Base-by-base conservation (phyloP, 2,113 vertebrate species). In the Crotalus horridus region DNA sequence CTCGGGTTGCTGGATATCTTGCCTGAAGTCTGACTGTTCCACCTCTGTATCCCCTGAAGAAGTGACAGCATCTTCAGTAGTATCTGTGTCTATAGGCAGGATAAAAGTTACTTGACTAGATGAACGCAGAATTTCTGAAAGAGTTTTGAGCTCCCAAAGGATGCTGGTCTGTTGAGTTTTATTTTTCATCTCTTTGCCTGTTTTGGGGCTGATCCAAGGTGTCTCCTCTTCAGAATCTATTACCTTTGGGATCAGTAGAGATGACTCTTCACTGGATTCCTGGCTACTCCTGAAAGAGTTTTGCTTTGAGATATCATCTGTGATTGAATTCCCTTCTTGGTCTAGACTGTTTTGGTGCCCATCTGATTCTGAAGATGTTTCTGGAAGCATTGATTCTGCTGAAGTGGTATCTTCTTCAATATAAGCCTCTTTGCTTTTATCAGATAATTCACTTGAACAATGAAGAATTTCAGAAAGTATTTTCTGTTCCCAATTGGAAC, bases 101-200 rank as follows among this genome's bases (percentile, higher is more conserved):
- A 21, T n/a, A 12, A 87, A 24, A 2, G 89, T 54, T 1, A 64
- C 89, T 54, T 90, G 81, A 15, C 56, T 89, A 1, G 81, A 64
- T 0, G 81, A 53, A 3, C 29, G 33, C 74, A 93, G 56, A 26
- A 90, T 54, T 20, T 93, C 92, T 0, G 89, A 87, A n/a, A 93
- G 92, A 1, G 56, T 64, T 54, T 87, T 87, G 7, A 64, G 46
- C 39, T 93, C 89, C 92, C 92, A 93, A 12, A 93, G 13, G 8
- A 90, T 1, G 29, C 92, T 93, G 4, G 92, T 93, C 43, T 93
- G 92, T 21, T 93, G 92, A n/a, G 56, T 2, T 85, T 87, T 90
- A 9, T 89, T 64, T 54, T 86, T 90, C 89, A 93, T 87, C 43
- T 87, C 89, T 29, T 86, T 90, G 55, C 92, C 92, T 5, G 92